Conservation (phyloP, 2,797 vertebrate species). For the Peromyscus attwateri region DNA sequence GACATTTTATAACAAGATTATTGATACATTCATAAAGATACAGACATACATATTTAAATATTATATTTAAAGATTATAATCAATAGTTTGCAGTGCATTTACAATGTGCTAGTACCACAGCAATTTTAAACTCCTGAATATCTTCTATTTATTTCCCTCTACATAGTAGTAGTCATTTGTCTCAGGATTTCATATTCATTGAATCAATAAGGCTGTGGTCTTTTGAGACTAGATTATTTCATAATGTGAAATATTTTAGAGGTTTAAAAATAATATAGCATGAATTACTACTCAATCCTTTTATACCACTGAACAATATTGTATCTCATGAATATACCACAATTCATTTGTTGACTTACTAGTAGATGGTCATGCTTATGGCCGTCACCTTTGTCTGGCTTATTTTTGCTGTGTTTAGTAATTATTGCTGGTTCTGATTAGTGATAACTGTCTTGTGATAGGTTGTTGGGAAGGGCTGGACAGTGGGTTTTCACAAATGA, state of each 20-base stretch:
- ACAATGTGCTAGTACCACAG: not conserved
- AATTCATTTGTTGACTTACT: not conserved
- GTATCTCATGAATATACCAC: fast-evolving
- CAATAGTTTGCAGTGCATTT: not conserved
- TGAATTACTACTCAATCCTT: not conserved
- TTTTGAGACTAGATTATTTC: not conserved
- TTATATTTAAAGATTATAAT: not conserved
- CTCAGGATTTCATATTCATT: not conserved
- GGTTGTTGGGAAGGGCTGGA: not conserved
- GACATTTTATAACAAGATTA: not conserved
- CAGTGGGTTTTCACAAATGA: not conserved
- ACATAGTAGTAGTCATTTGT: not conserved
- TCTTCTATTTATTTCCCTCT: not conserved
- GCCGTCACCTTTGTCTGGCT: not conserved
- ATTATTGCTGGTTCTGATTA: not conserved
- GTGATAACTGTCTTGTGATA: not conserved
- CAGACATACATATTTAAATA: not conserved
- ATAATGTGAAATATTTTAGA: not conserved
- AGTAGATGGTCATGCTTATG: not conserved
- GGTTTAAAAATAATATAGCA: not conserved
- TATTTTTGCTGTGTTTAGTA: not conserved
- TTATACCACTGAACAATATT: not conserved
- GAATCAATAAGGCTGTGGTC: not conserved
- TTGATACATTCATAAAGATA: not conserved
- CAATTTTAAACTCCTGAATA: not conserved